Conservation (phyloP, 2,113 vertebrate genomes). For the Syrrhaptes paradoxus region DNA sequence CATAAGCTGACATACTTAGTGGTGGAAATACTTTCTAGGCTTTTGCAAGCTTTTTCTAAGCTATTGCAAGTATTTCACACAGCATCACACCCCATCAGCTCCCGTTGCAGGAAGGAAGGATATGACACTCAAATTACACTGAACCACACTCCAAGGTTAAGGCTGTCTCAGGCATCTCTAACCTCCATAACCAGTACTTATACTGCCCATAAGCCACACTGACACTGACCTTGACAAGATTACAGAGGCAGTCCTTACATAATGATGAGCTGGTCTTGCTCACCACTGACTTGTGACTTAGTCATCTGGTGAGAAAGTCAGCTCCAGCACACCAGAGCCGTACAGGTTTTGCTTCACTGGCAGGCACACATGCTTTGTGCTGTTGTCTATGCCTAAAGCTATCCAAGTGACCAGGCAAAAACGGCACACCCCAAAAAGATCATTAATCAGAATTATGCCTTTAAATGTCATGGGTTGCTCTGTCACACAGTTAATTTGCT, state of each 20-base stretch:
- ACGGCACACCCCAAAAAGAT: accelerated
- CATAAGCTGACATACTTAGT: slow-evolving; percentile 8
- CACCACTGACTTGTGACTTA: neutral
- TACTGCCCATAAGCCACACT: neutral
- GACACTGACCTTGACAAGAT: neutral
- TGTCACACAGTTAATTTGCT: neutral
- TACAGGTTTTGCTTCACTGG: neutral
- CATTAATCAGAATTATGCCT: neutral
- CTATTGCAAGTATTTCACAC: neutral
- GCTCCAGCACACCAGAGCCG: neutral
- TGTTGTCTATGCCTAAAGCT: neutral
- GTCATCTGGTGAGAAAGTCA: neutral
- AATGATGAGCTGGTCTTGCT: neutral
- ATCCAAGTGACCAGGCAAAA: neutral
- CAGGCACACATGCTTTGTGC: neutral
- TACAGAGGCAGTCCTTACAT: neutral
- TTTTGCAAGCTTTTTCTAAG: neutral
- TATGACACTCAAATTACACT: neutral
- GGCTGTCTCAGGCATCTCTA: neutral
- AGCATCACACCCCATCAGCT: slow-evolving; percentile 10
- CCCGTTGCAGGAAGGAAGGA: slow-evolving; percentile 13
- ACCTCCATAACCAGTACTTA: neutral
- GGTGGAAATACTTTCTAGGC: slow-evolving; percentile 42
- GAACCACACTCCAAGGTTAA: neutral
- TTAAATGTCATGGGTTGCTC: accelerated